Conservation (phyloP, 2,113 vertebrate species). For the Etia nguti region DNA sequence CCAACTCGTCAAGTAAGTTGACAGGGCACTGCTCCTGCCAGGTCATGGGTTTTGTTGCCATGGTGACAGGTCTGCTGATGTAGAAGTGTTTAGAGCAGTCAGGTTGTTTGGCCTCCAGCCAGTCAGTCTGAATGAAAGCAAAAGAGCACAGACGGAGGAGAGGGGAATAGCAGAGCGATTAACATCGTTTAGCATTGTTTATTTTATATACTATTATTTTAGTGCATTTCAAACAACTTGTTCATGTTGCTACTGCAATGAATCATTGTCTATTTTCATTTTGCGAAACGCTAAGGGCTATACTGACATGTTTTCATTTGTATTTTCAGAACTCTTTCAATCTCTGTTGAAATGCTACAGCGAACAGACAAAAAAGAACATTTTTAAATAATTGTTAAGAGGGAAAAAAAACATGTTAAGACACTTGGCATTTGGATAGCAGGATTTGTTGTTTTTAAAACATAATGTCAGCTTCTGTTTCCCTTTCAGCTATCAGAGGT, state of each 20-base stretch:
- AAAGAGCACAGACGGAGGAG: not conserved
- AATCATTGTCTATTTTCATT: not conserved
- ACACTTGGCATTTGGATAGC: not conserved
- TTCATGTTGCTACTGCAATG: not conserved
- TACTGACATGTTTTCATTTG: not conserved
- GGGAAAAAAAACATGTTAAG: not conserved
- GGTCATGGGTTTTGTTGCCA: conserved; percentile 42
- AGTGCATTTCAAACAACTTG: not conserved
- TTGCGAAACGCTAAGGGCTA: not conserved
- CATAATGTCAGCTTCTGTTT: not conserved
- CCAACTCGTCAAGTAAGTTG: not conserved
- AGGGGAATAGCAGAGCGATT: conserved; percentile 3
- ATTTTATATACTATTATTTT: not conserved
- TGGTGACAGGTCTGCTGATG: conserved; percentile 25
- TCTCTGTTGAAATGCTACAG: not conserved
- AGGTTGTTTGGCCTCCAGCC: conserved; percentile 13
- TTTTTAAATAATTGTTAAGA: not conserved
- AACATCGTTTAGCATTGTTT: not conserved
- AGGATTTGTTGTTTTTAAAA: not conserved
- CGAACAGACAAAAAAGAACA: not conserved
- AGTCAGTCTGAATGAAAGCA: conserved; percentile 26
- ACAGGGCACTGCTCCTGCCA: conserved; percentile 20
- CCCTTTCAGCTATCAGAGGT: not conserved
- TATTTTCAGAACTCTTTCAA: not conserved
- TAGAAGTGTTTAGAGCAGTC: conserved; percentile 1